phyloP scores from a whole-genome alignment of 1,140 invertebrate genomes.

The Vanessa atalanta region DNA sequence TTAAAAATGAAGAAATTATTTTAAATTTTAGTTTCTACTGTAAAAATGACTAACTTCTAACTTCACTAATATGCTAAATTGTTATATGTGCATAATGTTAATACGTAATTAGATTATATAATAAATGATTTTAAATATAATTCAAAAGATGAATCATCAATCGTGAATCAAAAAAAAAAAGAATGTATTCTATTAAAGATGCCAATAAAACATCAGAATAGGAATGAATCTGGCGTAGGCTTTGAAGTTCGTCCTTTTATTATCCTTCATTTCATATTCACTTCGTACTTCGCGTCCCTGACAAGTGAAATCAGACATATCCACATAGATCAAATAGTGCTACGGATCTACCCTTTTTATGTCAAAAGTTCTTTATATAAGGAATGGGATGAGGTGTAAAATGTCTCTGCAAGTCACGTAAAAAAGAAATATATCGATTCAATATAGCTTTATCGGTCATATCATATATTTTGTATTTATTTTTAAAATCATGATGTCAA shows the following conservation, averaged over 20 bases:
- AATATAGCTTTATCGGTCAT: background rate
- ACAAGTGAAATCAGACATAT: slow-evolving; percentile 22
- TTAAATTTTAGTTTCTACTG: too few species aligned
- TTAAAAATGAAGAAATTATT: too few species aligned
- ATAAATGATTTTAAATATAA: too few species aligned
- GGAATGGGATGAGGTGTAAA: slow-evolving; percentile 2
- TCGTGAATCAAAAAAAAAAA: background rate
- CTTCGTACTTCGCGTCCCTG: slow-evolving; percentile 32
- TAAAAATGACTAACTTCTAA: too few species aligned
- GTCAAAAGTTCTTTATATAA: slow-evolving; percentile 20
- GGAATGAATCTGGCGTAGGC: slow-evolving; percentile 20
- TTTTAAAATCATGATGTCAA: background rate
- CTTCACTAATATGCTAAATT: too few species aligned
- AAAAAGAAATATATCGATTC: background rate
- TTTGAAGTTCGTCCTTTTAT: slow-evolving; percentile 44
- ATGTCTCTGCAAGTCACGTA: slow-evolving; percentile 13
- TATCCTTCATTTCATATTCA: slow-evolving; percentile 53
- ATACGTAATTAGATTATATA: too few species aligned
- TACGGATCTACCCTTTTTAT: slow-evolving; percentile 20
- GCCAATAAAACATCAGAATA: slow-evolving; percentile 19
- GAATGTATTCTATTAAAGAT: background rate
- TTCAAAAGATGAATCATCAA: background rate
- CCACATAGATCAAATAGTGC: slow-evolving; percentile 24
- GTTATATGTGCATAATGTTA: too few species aligned
- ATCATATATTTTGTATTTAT: background rate